Conservation (phyloP, 2,888 invertebrate genomes). For the Perithous albicinctus region DNA sequence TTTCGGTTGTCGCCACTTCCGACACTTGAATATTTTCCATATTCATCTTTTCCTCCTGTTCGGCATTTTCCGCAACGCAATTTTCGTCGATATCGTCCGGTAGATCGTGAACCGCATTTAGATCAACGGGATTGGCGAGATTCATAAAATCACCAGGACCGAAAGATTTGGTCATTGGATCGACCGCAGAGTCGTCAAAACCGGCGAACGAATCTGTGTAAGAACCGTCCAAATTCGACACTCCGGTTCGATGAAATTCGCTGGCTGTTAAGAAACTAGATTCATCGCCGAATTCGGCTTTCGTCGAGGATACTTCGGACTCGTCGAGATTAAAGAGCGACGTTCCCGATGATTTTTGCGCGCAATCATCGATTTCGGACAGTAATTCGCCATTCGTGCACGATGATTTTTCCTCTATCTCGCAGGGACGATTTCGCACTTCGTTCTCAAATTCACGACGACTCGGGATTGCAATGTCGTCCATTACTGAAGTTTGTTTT, state of each 20-base stretch:
- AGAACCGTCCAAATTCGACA: conserved; percentile 78
- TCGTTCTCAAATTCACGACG: conserved; percentile 89
- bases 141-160: conserved; percentile 78
- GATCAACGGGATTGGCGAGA: conserved; percentile 81
- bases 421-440: conserved; percentile 88
- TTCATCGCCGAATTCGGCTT: conserved; percentile 86
- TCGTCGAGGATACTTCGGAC: conserved; percentile 85
- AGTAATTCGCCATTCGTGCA: conserved; percentile 51
- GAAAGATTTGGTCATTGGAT: conserved; percentile 82
- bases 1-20: conserved; percentile 61
- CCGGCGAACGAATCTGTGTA: conserved; percentile 73
- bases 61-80: background rate
- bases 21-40: conserved; percentile 44
- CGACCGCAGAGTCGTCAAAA: conserved; percentile 74
- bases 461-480: conserved; percentile 87
- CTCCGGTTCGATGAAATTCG: conserved; percentile 76
- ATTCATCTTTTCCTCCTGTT: conserved; percentile 56
- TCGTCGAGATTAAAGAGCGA: conserved; percentile 83
- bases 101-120: conserved; percentile 85
- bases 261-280: conserved; percentile 81
- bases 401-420: conserved; percentile 79
- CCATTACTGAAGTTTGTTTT: conserved; percentile 87
- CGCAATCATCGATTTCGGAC: conserved; percentile 62
- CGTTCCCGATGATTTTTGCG: conserved; percentile 81
- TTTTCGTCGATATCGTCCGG: conserved; percentile 75